phyloP scores from a whole-genome alignment of 2,797 vertebrate species.

The Pteropus rufus region DNA sequence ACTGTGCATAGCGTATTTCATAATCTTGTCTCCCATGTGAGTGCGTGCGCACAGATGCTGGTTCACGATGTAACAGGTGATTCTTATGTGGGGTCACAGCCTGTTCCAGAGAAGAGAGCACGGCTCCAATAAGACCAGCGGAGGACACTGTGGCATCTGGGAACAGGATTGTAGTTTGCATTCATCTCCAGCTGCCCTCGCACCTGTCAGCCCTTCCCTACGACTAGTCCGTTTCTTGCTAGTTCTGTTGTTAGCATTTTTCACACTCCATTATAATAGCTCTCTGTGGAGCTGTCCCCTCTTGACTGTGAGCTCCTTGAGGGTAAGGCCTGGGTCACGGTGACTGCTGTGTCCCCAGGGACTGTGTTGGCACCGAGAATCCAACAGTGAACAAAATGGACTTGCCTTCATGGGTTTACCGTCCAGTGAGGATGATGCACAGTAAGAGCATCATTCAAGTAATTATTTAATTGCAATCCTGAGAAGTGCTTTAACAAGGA shows the following conservation, averaged over 20 bases:
- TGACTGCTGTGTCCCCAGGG: not conserved
- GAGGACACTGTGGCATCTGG: not conserved
- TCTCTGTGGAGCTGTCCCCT: not conserved
- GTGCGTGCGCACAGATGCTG: not conserved
- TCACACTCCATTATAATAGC: not conserved
- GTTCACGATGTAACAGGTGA: not conserved
- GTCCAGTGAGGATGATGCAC: not conserved
- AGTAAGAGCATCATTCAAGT: not conserved
- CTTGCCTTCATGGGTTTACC: not conserved
- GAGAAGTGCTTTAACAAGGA: not conserved
- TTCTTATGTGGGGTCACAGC: not conserved
- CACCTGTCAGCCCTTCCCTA: not conserved
- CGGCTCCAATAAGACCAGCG: not conserved
- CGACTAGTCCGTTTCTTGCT: accelerated
- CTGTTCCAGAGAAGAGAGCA: not conserved
- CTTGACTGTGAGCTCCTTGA: not conserved
- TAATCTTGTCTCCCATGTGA: not conserved
- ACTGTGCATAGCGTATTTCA: not conserved
- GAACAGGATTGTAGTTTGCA: accelerated
- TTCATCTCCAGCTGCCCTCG: not conserved
- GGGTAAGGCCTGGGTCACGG: not conserved
- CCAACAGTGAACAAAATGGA: not conserved
- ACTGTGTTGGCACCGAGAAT: not conserved
- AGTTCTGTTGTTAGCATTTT: not conserved
- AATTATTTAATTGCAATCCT: not conserved